Evolutionary conservation across 2,888 invertebrate species (phyloP).

Genomic region (Thymelicus sylvestris): DNA sequence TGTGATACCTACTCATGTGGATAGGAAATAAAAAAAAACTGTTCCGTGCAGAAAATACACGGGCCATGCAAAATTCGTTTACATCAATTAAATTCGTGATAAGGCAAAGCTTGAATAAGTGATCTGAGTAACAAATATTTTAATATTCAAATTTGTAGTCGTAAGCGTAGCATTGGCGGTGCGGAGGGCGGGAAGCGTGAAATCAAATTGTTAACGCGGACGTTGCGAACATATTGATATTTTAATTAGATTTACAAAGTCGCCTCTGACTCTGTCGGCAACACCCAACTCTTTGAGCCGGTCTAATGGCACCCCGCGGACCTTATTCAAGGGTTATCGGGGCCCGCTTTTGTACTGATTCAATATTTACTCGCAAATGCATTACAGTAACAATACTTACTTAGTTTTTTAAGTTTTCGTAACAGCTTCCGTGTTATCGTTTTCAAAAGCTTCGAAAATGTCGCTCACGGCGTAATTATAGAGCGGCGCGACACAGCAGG

Average conservation of each 20-base stretch:
- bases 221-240: slow-evolving; percentile 83
- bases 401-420: slow-evolving; percentile 81
- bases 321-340: slow-evolving; percentile 80
- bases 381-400: slow-evolving; percentile 82
- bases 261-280: slow-evolving; percentile 66
- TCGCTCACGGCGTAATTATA: slow-evolving; percentile 81
- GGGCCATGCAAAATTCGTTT: not conserved
- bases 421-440: slow-evolving; percentile 84
- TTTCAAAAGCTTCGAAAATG: slow-evolving; percentile 80
- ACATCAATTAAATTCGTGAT: not conserved
- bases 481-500: slow-evolving; percentile 77
- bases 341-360: slow-evolving; percentile 75
- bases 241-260: slow-evolving; percentile 85
- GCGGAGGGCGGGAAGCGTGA: slow-evolving; percentile 72
- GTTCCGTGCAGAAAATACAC: no score
- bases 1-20: no score
- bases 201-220: slow-evolving; percentile 81
- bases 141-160: slow-evolving; percentile 36
- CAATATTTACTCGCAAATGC: slow-evolving; percentile 84
- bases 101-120: not conserved
- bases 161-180: slow-evolving; percentile 38
- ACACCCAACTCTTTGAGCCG: slow-evolving; percentile 82
- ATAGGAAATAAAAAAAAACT: no score
- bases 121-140: slow-evolving; percentile 22
- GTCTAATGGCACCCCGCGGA: slow-evolving; percentile 83